Conservation (phyloP, 2,797 vertebrate species). For the Trematomus bernacchii region DNA sequence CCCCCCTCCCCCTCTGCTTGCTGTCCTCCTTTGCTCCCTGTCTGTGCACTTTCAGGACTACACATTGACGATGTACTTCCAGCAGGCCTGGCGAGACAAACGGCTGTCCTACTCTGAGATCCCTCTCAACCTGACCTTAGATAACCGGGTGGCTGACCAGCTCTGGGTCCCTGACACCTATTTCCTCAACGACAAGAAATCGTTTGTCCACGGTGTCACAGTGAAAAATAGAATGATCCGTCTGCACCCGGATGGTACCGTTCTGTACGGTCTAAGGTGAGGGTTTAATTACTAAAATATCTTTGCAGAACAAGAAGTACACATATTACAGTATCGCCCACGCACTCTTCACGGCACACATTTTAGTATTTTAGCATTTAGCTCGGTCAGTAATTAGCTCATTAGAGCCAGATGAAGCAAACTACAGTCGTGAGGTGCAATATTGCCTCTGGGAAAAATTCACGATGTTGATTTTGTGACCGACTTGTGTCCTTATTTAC, state of each 20-base stretch:
- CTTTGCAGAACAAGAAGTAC: background rate
- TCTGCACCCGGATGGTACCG: conserved; percentile 96
- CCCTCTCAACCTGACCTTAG: conserved; percentile 97
- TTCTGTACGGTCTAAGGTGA: conserved; percentile 97
- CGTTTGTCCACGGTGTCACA: conserved; percentile 98
- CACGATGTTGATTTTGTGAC: conserved; percentile 43
- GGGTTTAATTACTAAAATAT: conserved; percentile 49
- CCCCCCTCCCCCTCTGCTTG: background rate
- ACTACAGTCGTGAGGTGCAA: conserved; percentile 58
- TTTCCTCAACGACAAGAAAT: conserved; percentile 99
- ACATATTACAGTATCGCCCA: background rate
- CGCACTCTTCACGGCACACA: background rate
- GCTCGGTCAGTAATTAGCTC: conserved; percentile 57
- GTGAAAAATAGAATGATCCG: conserved; percentile 99
- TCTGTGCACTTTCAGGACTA: conserved; percentile 90
- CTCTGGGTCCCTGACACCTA: conserved; percentile 99
- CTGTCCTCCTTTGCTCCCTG: conserved; percentile 34
- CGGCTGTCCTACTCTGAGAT: conserved; percentile 98
- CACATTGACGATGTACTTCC: conserved; percentile 99
- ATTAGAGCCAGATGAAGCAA: conserved; percentile 65
- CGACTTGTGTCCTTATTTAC: conserved; percentile 60
- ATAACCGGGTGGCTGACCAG: conserved; percentile 98
- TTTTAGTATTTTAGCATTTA: conserved; percentile 9
- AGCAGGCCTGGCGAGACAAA: conserved; percentile 98
- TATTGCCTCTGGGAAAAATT: conserved; percentile 46